A percentile compares a stretch with the other conserved stretches of the same genome.
These are phyloP conservation scores for Siniperca chuatsi DNA, from an alignment of 2,113 vertebrate species.

Conservation along the genomic window DNA sequence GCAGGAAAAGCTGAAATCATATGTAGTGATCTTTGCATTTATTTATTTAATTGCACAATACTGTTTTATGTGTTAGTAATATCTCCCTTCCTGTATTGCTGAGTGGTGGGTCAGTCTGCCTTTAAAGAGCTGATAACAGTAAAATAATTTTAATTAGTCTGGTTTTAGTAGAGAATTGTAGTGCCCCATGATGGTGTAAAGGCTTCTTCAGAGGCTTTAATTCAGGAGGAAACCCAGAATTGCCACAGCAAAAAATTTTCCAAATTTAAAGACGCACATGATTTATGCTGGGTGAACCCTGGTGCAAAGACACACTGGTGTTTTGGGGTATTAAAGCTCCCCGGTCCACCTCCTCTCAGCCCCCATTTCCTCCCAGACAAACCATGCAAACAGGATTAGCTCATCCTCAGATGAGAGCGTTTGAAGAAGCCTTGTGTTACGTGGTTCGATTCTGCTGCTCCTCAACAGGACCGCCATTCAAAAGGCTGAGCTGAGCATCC, in stretches of 20 bases:
- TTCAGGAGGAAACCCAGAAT: neutral
- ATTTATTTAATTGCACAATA: neutral
- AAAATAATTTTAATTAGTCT: neutral
- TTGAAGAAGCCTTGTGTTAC: neutral
- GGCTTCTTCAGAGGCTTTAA: neutral
- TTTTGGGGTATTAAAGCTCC: neutral
- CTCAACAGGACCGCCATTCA: neutral
- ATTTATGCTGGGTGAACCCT: neutral
- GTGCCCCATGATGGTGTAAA: neutral
- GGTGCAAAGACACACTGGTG: neutral
- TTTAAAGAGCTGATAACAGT: neutral
- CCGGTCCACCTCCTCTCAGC: neutral
- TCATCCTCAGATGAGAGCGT: conserved; percentile 17
- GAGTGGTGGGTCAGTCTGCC: neutral
- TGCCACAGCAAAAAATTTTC: neutral
- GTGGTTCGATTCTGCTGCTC: neutral
- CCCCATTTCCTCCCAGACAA: neutral
- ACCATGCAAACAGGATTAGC: conserved; percentile 48
- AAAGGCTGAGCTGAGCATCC: neutral
- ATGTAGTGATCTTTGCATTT: too few species aligned
- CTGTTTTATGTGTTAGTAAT: neutral
- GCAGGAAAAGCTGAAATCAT: neutral
- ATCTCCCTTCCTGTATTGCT: neutral
- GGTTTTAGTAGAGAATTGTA: neutral
- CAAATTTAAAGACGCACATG: neutral